phyloP scores from a whole-genome alignment of 2,888 invertebrate genomes.

The Antheraea yamamai region DNA sequence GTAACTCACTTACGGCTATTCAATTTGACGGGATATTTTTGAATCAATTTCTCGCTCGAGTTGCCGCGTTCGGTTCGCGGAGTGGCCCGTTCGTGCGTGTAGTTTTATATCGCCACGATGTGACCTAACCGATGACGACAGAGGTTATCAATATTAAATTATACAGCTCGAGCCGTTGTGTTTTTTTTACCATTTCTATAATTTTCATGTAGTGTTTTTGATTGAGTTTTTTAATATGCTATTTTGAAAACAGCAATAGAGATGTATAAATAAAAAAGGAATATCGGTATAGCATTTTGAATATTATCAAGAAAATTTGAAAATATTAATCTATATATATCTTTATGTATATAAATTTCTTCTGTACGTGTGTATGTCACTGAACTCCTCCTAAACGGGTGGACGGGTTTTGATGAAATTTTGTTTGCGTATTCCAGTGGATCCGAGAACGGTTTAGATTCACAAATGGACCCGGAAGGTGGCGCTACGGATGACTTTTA shows the following conservation, averaged over 20 bases:
- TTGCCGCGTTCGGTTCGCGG: slow-evolving; percentile 48
- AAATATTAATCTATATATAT: too few relatives aligned
- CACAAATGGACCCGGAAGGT: too few relatives aligned
- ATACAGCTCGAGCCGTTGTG: not conserved
- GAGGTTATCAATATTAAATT: slow-evolving; percentile 5
- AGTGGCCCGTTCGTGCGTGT: slow-evolving; percentile 52
- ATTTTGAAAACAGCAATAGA: not conserved
- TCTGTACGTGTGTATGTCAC: too few relatives aligned
- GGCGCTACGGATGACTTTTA: too few relatives aligned
- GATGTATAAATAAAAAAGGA: not conserved
- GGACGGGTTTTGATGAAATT: too few relatives aligned
- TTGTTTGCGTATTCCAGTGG: too few relatives aligned
- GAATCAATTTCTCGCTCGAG: slow-evolving; percentile 60
- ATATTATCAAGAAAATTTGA: too few relatives aligned
- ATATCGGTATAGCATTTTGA: too few relatives aligned
- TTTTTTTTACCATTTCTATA: not conserved
- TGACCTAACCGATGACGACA: slow-evolving; percentile 11
- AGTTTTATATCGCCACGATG: slow-evolving; percentile 52
- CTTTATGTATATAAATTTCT: too few relatives aligned
- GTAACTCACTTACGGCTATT: slow-evolving; percentile 49
- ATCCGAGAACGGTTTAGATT: too few relatives aligned
- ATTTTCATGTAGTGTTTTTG: not conserved
- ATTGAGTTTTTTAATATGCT: too few relatives aligned
- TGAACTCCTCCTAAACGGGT: too few relatives aligned
- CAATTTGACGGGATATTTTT: slow-evolving; percentile 63